phyloP scores from a whole-genome alignment of 1,140 invertebrate species.

The Drosophila albomicans region DNA sequence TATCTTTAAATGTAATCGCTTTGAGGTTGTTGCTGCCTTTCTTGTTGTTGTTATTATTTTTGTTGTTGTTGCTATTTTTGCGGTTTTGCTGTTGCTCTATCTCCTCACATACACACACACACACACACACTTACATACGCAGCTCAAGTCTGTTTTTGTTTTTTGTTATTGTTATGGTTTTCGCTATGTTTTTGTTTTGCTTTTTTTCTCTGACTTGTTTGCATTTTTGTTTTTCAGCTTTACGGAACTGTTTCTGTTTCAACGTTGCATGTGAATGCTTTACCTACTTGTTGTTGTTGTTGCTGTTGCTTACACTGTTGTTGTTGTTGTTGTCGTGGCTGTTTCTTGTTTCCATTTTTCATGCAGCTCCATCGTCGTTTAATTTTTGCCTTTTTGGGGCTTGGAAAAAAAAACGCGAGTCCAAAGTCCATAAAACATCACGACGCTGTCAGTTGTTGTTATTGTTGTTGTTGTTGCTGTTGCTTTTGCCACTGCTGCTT shows the following conservation, averaged over 20 bases:
- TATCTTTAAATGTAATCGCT: slow-evolving; percentile 68
- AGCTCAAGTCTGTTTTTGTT: slow-evolving; percentile 36
- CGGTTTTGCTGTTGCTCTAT: slow-evolving; percentile 45
- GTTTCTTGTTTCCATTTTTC: slow-evolving; percentile 76
- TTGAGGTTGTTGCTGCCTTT: slow-evolving; percentile 56
- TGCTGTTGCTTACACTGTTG: slow-evolving; percentile 38
- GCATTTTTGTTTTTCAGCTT: slow-evolving; percentile 67
- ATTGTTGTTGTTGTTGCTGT: slow-evolving; percentile 39
- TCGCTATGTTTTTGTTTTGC: slow-evolving; percentile 36
- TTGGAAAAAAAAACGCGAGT: slow-evolving; percentile 66
- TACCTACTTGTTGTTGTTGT: slow-evolving; percentile 33
- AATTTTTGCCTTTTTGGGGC: slow-evolving; percentile 75
- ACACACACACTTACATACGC: neutral
- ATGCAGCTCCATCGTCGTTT: slow-evolving; percentile 66
- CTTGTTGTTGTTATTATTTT: slow-evolving; percentile 12
- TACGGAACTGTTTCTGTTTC: slow-evolving; percentile 73
- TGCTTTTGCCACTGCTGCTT: slow-evolving; percentile 12
- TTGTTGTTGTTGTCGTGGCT: slow-evolving; percentile 44
- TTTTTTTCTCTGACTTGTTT: slow-evolving; percentile 48
- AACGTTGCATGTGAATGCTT: slow-evolving; percentile 68
- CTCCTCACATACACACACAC: slow-evolving; percentile 23
- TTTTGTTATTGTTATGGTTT: slow-evolving; percentile 43
- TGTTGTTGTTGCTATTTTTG: slow-evolving; percentile 41
- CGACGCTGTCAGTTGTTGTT: slow-evolving; percentile 58
- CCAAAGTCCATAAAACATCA: slow-evolving; percentile 81